Conservation (phyloP, 2,113 vertebrate genomes). For the Ranitomeya imitator region DNA sequence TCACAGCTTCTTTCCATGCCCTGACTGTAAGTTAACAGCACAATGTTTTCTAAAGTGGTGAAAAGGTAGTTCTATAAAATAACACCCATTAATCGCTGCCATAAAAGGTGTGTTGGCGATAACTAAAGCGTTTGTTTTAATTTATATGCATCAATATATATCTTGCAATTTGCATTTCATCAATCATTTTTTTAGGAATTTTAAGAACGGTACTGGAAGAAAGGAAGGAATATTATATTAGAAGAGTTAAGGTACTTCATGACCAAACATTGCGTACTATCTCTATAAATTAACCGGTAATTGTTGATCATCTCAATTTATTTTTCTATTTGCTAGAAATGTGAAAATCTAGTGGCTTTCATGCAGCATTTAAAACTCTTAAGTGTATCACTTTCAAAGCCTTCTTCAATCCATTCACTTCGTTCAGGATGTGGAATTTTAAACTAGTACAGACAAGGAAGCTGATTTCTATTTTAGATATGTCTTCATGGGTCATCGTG, state of each 20-base stretch:
- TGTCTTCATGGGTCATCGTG: conserved; percentile 45
- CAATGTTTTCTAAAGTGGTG: too few species aligned
- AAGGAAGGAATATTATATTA: not conserved
- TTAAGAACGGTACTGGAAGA: not conserved
- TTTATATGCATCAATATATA: too few species aligned
- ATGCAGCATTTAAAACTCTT: conserved; percentile 34
- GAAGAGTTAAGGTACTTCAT: not conserved
- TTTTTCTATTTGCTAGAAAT: conserved; percentile 40
- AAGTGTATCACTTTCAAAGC: conserved; percentile 35
- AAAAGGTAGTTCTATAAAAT: too few species aligned
- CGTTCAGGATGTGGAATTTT: conserved; percentile 48
- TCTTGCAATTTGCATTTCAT: not conserved
- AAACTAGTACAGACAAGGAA: conserved; percentile 22
- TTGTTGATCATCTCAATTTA: conserved; percentile 16
- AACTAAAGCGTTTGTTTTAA: too few species aligned
- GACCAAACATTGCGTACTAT: not conserved
- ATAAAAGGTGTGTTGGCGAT: too few species aligned
- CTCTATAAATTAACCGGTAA: not conserved
- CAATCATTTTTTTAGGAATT: not conserved
- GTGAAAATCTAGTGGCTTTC: conserved; percentile 28
- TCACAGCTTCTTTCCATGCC: too few species aligned
- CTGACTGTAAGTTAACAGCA: too few species aligned
- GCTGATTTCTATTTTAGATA: conserved; percentile 58
- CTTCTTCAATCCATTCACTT: conserved; percentile 15
- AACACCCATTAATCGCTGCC: too few species aligned